Evolutionary conservation across 2,797 vertebrate genomes (phyloP).

Genomic region (Peromyscus melanophrys): DNA sequence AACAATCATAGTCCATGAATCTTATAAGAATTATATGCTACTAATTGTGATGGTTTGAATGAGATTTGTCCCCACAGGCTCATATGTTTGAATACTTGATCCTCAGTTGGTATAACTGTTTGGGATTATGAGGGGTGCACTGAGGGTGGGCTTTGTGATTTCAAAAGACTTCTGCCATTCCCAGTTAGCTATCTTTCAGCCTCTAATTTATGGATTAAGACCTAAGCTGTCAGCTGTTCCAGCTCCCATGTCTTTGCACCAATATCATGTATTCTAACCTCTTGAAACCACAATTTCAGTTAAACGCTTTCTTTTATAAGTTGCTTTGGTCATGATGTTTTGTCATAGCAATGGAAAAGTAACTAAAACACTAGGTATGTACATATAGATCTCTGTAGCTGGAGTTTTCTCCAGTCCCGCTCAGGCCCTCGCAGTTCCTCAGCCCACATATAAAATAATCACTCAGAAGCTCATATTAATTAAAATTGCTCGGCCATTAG

Average conservation of each 20-base stretch:
- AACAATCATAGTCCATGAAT: background rate
- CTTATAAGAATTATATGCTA: background rate
- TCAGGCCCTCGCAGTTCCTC: too few species aligned
- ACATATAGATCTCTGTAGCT: background rate
- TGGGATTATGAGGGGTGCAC: background rate
- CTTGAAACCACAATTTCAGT: background rate
- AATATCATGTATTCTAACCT: background rate
- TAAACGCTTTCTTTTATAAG: background rate
- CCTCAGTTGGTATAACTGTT: background rate
- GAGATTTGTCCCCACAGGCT: background rate
- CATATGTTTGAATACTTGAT: background rate
- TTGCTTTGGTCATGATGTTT: background rate
- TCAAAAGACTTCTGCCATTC: background rate
- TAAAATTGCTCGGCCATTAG: too few species aligned
- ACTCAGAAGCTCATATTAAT: too few species aligned
- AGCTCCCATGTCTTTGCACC: background rate
- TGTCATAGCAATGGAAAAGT: background rate
- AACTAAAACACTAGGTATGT: background rate
- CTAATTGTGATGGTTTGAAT: background rate
- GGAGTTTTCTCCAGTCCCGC: too few species aligned
- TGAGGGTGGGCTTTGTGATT: background rate
- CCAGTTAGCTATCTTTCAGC: background rate
- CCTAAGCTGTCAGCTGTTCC: background rate
- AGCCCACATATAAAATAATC: too few species aligned
- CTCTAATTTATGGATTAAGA: background rate